Evolutionary conservation across 2,113 vertebrate species (phyloP).

Genomic region (Columbina picui): DNA sequence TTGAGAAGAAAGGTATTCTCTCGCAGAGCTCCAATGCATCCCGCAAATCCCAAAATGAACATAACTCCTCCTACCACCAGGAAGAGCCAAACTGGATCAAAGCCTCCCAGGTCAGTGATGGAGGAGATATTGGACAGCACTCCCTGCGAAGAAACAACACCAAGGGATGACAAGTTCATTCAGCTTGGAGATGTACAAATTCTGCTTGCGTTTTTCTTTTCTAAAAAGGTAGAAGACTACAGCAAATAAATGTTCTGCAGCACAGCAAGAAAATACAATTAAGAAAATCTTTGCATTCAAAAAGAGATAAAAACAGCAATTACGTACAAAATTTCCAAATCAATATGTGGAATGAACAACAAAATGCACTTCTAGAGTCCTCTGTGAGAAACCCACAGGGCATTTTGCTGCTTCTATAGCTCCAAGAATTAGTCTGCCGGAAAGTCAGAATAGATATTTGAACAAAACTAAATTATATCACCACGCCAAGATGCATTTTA

Average conservation of each 20-base stretch:
- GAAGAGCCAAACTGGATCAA: conserved; percentile 98
- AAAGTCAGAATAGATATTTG: not conserved
- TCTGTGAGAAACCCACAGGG: not conserved
- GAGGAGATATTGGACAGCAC: conserved; percentile 98
- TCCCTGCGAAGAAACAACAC: conserved; percentile 76
- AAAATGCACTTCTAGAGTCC: not conserved
- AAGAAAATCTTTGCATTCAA: not conserved
- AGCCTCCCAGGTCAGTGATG: conserved; percentile 95
- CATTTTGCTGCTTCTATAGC: not conserved
- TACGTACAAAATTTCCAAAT: not conserved
- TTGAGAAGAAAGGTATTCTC: conserved; percentile 98
- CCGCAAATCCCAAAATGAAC: conserved; percentile 97
- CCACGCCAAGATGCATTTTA: not conserved
- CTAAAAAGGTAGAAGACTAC: not conserved
- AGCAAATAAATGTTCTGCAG: not conserved
- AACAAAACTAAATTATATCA: not conserved
- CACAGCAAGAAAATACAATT: not conserved
- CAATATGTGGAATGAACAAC: not conserved
- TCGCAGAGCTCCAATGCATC: conserved; percentile 94
- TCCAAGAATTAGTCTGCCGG: not conserved
- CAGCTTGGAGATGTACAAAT: not conserved
- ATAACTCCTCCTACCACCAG: conserved; percentile 96
- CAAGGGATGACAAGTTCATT: not conserved
- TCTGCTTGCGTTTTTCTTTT: not conserved
- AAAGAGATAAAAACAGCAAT: not conserved